phyloP scores from a whole-genome alignment of 2,113 vertebrate genomes.

The Petaurus breviceps region DNA sequence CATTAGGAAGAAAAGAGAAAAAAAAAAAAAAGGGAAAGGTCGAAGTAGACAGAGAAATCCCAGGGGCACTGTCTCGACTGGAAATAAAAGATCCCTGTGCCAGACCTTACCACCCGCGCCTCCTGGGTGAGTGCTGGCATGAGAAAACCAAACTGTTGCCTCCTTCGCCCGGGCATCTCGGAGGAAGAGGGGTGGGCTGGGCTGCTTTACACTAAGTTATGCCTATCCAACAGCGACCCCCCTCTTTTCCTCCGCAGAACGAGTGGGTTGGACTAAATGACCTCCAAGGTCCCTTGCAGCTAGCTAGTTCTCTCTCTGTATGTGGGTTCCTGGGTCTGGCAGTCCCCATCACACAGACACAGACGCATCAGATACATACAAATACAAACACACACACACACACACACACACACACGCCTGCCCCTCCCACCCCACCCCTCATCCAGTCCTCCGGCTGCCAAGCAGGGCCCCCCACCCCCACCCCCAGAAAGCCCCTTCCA shows the following conservation, averaged over 20 bases:
- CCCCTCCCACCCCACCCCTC: background rate
- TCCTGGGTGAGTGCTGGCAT: background rate
- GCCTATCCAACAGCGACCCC: constrained; percentile 35
- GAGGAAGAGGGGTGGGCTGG: background rate
- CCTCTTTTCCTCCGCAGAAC: background rate
- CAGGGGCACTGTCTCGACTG: constrained; percentile 15
- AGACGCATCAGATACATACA: too few species aligned
- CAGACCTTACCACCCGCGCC: background rate
- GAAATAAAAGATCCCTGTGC: background rate
- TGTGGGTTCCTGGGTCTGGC: background rate
- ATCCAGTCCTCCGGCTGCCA: background rate
- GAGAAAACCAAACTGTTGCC: constrained; percentile 32
- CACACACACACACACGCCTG: background rate
- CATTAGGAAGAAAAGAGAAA: background rate
- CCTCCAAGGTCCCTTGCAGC: background rate
- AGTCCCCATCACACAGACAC: background rate
- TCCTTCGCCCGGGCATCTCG: background rate
- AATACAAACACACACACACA: background rate
- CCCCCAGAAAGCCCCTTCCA: background rate
- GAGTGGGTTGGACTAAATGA: background rate
- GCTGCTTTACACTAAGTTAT: background rate
- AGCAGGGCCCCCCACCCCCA: background rate
- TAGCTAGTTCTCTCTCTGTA: background rate
- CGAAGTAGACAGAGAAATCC: background rate
- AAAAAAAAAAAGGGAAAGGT: background rate